These are phyloP conservation scores for Chesias legatella DNA, from an alignment of 2,888 invertebrate genomes.

Conservation along the genomic window DNA sequence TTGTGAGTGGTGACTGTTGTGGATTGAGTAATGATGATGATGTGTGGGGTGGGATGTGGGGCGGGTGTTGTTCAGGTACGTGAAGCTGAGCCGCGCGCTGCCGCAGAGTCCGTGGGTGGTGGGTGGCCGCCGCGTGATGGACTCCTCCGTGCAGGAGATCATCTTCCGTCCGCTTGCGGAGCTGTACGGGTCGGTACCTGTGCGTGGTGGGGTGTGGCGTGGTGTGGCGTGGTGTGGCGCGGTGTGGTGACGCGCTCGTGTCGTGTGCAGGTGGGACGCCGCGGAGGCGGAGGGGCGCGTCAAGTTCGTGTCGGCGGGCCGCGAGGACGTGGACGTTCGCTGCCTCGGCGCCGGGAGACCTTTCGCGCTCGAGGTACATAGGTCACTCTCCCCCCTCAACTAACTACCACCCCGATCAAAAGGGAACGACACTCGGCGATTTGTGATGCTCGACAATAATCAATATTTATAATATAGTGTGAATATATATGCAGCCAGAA, in stretches of 20 bases:
- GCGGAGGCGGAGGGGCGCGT: slow-evolving; percentile 58
- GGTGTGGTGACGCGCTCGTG: not conserved
- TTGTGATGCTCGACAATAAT: no score
- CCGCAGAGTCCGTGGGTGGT: slow-evolving; percentile 98
- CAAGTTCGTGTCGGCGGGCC: slow-evolving; percentile 94
- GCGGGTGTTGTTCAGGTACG: slow-evolving; percentile 81
- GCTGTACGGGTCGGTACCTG: slow-evolving; percentile 77
- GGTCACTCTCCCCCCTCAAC: no score
- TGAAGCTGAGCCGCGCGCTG: slow-evolving; percentile 89
- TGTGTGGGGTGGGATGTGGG: no score
- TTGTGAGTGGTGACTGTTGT: no score
- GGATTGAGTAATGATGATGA: no score
- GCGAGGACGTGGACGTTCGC: slow-evolving; percentile 98
- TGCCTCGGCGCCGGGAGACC: slow-evolving; percentile 96
- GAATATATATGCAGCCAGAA: no score
- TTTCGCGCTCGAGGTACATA: slow-evolving; percentile 95
- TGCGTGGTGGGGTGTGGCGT: not conserved
- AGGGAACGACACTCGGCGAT: no score
- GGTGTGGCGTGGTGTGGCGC: not conserved
- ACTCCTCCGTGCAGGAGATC: slow-evolving; percentile 95
- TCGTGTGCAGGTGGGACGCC: slow-evolving; percentile 34
- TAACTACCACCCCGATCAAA: no score
- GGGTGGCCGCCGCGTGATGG: slow-evolving; percentile 88
- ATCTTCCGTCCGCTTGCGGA: slow-evolving; percentile 85
- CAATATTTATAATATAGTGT: no score